Evolutionary conservation across 2,113 vertebrate genomes (phyloP).

Genomic region (Daubentonia madagascariensis): DNA sequence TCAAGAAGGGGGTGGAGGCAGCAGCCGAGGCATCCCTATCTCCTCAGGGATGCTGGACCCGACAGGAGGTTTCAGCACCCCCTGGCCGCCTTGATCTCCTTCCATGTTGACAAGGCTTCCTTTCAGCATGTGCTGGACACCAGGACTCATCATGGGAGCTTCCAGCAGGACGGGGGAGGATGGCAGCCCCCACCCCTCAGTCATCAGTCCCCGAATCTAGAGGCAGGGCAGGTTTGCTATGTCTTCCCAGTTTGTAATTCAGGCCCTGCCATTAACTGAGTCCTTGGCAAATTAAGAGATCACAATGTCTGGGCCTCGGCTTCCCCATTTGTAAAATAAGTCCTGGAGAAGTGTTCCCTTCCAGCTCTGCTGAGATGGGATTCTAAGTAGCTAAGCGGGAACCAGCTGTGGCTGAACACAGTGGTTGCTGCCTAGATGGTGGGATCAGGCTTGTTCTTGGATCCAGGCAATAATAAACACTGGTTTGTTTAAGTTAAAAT

Average conservation of each 20-base stretch:
- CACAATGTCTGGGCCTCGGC: neutral
- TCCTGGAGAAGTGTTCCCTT: neutral
- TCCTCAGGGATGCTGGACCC: slow-evolving; percentile 21
- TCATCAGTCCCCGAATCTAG: neutral
- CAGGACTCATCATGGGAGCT: neutral
- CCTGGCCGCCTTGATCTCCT: slow-evolving; percentile 56
- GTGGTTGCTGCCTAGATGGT: neutral
- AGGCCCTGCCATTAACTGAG: neutral
- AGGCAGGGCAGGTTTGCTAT: neutral
- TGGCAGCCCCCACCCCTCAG: neutral
- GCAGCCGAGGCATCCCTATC: slow-evolving; percentile 38
- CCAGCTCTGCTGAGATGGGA: neutral
- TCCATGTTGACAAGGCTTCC: slow-evolving; percentile 38
- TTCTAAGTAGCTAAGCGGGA: neutral
- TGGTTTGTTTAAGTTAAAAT: neutral
- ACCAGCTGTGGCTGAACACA: fast-evolving
- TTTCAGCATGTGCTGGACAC: slow-evolving; percentile 47
- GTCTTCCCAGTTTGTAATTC: neutral
- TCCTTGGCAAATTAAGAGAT: neutral
- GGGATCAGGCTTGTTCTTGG: neutral
- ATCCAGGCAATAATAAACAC: neutral
- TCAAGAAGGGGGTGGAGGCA: slow-evolving; percentile 30
- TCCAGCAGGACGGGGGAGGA: neutral
- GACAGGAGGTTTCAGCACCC: slow-evolving; percentile 53
- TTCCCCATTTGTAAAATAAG: neutral